A percentile compares a stretch with the other conserved stretches of the same genome.
Conservation (phyloP, 2,113 vertebrate species). For the Leptocoma aspasia region DNA sequence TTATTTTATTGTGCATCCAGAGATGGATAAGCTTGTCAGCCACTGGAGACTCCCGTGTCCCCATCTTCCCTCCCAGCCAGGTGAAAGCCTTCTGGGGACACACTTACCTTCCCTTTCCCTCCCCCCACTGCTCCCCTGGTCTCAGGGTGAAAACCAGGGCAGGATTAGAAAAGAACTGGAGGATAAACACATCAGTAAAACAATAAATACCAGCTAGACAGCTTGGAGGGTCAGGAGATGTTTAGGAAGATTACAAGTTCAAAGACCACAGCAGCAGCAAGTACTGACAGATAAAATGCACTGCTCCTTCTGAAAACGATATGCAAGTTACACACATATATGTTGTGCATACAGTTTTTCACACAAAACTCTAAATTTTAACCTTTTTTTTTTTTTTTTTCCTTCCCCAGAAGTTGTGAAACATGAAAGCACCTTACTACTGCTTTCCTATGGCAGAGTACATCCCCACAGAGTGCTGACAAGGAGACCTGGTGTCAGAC, state of each 20-base stretch:
- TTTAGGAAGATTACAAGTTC: constrained; percentile 40
- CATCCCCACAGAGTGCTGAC: accelerated
- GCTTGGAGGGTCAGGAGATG: constrained; percentile 30
- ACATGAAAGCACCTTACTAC: background rate
- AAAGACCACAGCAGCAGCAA: constrained; percentile 1
- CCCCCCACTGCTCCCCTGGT: background rate
- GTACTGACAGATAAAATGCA: background rate
- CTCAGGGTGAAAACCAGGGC: constrained; percentile 27
- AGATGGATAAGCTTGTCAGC: background rate
- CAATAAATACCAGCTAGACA: constrained; percentile 50
- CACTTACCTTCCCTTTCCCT: background rate
- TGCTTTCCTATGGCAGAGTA: background rate
- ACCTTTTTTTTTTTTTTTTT: background rate
- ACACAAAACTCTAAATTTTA: background rate
- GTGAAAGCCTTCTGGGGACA: background rate
- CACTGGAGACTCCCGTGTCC: accelerated
- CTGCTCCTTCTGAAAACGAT: background rate
- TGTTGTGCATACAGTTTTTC: background rate
- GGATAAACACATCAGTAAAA: constrained; percentile 30
- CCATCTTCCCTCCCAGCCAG: background rate
- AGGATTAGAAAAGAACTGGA: constrained; percentile 4
- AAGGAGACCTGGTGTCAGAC: background rate
- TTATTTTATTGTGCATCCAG: background rate
- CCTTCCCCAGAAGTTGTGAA: background rate
- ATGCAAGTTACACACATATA: background rate